Conservation (phyloP, 2,888 invertebrate species). For the Allolobophora icterica region DNA sequence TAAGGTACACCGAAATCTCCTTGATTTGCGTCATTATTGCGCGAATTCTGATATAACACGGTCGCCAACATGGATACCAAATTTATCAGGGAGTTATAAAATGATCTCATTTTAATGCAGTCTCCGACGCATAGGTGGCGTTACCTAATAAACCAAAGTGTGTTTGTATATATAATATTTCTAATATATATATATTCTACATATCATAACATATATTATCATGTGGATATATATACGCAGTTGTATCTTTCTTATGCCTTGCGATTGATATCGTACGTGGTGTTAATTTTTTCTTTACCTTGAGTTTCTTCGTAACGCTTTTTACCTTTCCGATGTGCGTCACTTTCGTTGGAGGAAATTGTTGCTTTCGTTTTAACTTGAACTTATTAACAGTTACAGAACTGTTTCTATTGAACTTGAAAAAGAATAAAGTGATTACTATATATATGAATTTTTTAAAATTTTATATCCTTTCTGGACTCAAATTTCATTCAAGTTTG, state of each 20-base stretch:
- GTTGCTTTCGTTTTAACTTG: conserved; percentile 11
- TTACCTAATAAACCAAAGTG: neutral
- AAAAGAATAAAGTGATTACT: neutral
- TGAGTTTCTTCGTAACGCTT: neutral
- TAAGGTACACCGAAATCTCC: too few relatives aligned
- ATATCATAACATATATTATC: neutral
- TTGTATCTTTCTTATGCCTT: conserved; percentile 11
- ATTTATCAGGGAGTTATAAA: too few relatives aligned
- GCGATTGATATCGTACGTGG: conserved; percentile 3
- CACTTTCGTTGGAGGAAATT: neutral
- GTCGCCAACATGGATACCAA: too few relatives aligned
- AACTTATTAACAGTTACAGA: neutral
- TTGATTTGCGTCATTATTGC: too few relatives aligned
- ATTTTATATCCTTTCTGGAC: neutral
- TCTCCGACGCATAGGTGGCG: neutral
- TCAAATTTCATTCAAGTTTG: neutral
- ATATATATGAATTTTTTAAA: neutral
- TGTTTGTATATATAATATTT: neutral
- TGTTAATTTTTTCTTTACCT: neutral
- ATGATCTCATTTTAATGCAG: too few relatives aligned
- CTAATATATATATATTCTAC: neutral
- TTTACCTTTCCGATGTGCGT: neutral
- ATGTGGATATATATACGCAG: neutral
- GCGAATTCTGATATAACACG: too few relatives aligned
- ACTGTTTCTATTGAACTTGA: neutral